Base-by-base conservation (phyloP, 1,140 invertebrate genomes). In the Daktulosphaira vitifoliae region DNA sequence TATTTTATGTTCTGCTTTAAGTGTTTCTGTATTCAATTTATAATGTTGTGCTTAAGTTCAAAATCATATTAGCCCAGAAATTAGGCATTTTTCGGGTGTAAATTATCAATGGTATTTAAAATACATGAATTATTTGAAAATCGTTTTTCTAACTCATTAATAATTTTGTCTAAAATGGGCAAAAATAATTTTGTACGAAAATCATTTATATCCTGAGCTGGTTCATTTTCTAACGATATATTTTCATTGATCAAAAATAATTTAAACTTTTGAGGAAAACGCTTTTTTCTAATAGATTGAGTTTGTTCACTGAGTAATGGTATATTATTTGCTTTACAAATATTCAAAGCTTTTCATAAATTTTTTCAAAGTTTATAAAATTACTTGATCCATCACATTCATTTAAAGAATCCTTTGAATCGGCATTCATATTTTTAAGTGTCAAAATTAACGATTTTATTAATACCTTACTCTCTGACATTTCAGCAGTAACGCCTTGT, bases 241-340 rank as follows among this genome's bases (percentile, higher is more conserved):
- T 37, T 37, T 37, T 44, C 11, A 44, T 44, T 18, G 20, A 44
- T 44, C 16, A 44, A 44, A 44, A 44, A 44, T 44, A 18, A 44
- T 44, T 44, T 44, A 44, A 18, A 44, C n/a, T 44, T 44, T 44
- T 44, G 42, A 18, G 42, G 16, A 44, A 44, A 2, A 18, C n/a
- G 11, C 3, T 44, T 44, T 44, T 44, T 44, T 18, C n/a, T 44
- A 2, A 44, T 44, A 18, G 4, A 18, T 44, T 44, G 11, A 2
- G 20, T 44, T 44, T 44, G 13, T 18, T 44, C 42, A 44, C 42
- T 18, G 2, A 18, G 42, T 44, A 44, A 18, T 44, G 42, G 42
- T 44, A 44, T 44, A 44, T 44, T 44, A 44, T 44, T 44, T 44
- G 16, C 13, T 44, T 44, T 44, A 18, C 42, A 44, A 44, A 44